Evolutionary conservation across 2,113 vertebrate species (phyloP), one percentile per base, ranked within the genome.

Genomic region (Istiophorus platypterus): DNA sequence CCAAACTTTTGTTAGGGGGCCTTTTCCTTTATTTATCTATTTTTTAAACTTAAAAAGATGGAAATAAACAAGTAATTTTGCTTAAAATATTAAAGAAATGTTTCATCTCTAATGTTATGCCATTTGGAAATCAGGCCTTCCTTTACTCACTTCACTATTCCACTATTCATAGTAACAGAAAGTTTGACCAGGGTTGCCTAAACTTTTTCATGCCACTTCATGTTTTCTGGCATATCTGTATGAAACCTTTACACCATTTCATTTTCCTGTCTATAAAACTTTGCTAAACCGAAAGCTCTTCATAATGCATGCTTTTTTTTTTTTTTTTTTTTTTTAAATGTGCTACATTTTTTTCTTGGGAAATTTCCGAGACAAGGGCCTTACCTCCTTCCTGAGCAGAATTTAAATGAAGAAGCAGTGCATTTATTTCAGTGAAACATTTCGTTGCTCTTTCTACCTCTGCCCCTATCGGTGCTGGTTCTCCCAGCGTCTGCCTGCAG

Each of bases 361-460:
- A 66, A 37, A 42, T 56, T 51, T 81, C 45, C 0, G 4, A 61
- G 64, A 58, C 58, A 52, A 58, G 58, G 51, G 39, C 71, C 27
- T 61, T 14, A 31, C 26, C 26, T n/a, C 47, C 0, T 18, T 22
- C 3, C 34, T 73, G 72, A 74, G 68, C 61, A 77, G 73, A 83
- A 89, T 89, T 69, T 27, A 64, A 88, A 88, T 59, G 45, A 82
- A 11, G 41, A 29, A 34, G 63, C 39, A 3, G 39, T 7, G 37
- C 67, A 63, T 86, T 82, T 57, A 77, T 68, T 84, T 1, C 2
- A 85, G 62, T 85, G 34, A 81, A 80, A 85, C 56, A 67, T 82
- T 82, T 82, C 51, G n/a, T 31, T 47, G 65, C 76, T 83, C 72
- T 61, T 42, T 71, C 56, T 71, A 74, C 81, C 75, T 75, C 63